Base-by-base conservation (phyloP, 2,113 vertebrate genomes). In the Brachirus orientalis region DNA sequence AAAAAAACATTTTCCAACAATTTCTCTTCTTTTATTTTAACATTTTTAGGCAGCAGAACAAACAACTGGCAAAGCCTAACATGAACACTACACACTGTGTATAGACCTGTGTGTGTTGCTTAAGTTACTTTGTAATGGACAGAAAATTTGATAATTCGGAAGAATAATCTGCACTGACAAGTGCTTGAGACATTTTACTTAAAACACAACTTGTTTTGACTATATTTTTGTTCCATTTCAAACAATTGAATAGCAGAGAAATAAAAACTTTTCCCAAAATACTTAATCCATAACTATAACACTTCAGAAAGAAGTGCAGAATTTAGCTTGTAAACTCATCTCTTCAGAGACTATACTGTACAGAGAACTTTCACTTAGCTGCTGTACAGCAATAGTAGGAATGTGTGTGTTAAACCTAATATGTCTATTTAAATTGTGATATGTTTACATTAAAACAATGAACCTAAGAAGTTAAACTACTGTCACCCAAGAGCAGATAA, bases 11-110 rank as follows among this genome's bases (percentile, higher is more conserved):
- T 67, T 77, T 72, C 62, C 10, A 73, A 44, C 47, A 22, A 53
- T 38, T 58, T 72, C 19, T 14, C 38, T 28, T 59, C 57, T 88
- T 89, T 89, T 82, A 79, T 86, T 77, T 58, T 45, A n/a, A 3
- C 0, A 10, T 37, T 58, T 35, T 50, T 44, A 17, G 1, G 66
- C 48, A n/a, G 69, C n/a, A 70, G 38, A 78, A 82, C 28, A 69
- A 33, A 4, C 45, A 57, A 65, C 18, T 20, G 19, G 5, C 12
- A 40, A 71, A 73, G 46, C 41, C 33, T 10, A 68, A 59, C 73
- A 50, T 36, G 56, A 85, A 70, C 75, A 43, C 13, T 20, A 6
- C 4, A 46, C n/a, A n/a, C n/a, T 38, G 37, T 38, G 3, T 18
- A 46, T 18, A 3, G 16, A 44, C 14, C n/a, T n/a, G n/a, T n/a